These are phyloP conservation scores for Caenorhabditis brenneri DNA, from an alignment of 1,140 invertebrate species.

Conservation along the genomic window DNA sequence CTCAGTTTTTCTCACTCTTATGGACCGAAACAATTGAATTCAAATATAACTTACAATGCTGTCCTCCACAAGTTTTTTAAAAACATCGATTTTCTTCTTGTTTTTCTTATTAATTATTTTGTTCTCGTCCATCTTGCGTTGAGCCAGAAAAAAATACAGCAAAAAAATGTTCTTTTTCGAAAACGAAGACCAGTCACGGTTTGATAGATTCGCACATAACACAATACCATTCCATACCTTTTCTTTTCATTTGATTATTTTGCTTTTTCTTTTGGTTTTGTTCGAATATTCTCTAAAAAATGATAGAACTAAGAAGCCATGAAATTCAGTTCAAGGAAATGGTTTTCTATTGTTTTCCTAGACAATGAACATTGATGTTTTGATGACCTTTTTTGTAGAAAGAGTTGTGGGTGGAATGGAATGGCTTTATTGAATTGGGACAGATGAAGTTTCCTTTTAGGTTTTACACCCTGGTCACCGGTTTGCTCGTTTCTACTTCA, in stretches of 20 bases:
- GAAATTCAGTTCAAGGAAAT: background rate
- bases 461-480: background rate
- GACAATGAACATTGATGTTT: slow-evolving; percentile 26
- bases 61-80: slow-evolving; percentile 8
- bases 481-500: background rate
- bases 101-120: background rate
- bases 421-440: background rate
- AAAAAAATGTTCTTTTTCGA: background rate
- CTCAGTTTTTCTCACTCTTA: background rate
- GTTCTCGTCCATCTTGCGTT: background rate
- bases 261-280: background rate
- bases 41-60: slow-evolving; percentile 15
- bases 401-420: background rate
- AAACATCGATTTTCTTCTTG: background rate
- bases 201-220: background rate
- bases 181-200: background rate
- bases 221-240: background rate
- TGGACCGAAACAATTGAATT: background rate
- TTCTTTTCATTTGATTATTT: background rate
- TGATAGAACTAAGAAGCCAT: background rate
- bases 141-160: background rate
- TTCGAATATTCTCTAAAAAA: background rate
- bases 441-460: background rate
- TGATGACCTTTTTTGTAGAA: background rate
- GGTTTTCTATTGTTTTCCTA: background rate